Base-by-base conservation (phyloP, 2,113 vertebrate genomes). In the Alligator mississippiensis region DNA sequence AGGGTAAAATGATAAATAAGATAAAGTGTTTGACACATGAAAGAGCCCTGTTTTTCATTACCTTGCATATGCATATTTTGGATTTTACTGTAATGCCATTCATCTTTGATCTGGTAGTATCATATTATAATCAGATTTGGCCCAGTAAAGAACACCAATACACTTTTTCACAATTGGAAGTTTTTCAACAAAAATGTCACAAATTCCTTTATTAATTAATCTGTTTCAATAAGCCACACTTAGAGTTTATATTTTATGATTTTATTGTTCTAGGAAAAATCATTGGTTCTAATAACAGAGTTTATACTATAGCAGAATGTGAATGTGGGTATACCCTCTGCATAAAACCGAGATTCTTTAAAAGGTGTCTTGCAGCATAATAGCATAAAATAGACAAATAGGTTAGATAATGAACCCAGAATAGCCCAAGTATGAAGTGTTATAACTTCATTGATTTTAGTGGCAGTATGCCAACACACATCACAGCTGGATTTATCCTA, bases 41-140 rank as follows among this genome's bases (percentile, higher is more conserved):
- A 83, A 64, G 57, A 77, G 58, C 14, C 82, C 81, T 97, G 93
- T 94, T 98, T 94, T 91, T 93, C 82, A 83, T 96, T 95, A 91
- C 24, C 82, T 88, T 93, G 68, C 61, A 87, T 30, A 77, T 77
- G 83, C 10, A 88, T 34, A 90, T 94, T 90, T 93, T 89, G 61
- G 76, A 85, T 94, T 97, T 95, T 95, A 87, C 24, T 96, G 77
- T 78, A 62, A 81, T 85, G 66, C 72, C 17, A 63, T 78, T 96
- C 15, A 76, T 87, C 82, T 96, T 97, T 93, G 85, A 85, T 95
- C 84, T 95, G 34, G 12, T 86, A 96, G 95, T 94, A 80, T 79
- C 92, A 90, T 13, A 82, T 38, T 82, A 59, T 78, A 87, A 85
- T 93, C 5, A 38, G 77, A 95, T 93, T 91, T 94, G 81, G 84